Evolutionary conservation across 2,113 vertebrate species (phyloP).

Genomic region (Carlito syrichta): DNA sequence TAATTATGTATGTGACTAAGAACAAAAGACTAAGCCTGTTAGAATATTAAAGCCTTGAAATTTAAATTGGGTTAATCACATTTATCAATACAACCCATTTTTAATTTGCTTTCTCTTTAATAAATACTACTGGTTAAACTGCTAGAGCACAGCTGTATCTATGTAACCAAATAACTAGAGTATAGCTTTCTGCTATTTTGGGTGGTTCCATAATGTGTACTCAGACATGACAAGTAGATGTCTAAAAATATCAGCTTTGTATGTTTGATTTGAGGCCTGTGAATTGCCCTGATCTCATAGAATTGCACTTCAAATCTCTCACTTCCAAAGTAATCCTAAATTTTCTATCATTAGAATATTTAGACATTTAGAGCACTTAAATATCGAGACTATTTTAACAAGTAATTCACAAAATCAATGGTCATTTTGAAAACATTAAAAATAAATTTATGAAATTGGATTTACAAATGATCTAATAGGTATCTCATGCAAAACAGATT

Average conservation of each 20-base stretch:
- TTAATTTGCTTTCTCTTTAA: slow-evolving; percentile 60
- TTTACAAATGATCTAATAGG: background rate
- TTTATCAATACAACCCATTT: slow-evolving; percentile 63
- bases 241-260: background rate
- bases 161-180: background rate
- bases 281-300: background rate
- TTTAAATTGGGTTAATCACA: slow-evolving; percentile 65
- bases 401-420: background rate
- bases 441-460: too few species aligned
- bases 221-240: background rate
- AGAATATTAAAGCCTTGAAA: slow-evolving; percentile 57
- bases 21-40: slow-evolving; percentile 55
- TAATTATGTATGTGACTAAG: slow-evolving; percentile 54
- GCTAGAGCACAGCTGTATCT: background rate
- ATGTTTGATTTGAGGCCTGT: background rate
- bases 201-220: background rate
- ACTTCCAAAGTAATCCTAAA: background rate
- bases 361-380: background rate
- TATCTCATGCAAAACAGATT: background rate
- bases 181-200: background rate
- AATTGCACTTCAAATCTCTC: background rate
- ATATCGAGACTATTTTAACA: background rate
- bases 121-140: slow-evolving; percentile 18
- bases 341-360: background rate
- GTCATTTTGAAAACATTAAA: background rate